Conservation (phyloP, 2,797 vertebrate species). For the Toxotes lorentzi region DNA sequence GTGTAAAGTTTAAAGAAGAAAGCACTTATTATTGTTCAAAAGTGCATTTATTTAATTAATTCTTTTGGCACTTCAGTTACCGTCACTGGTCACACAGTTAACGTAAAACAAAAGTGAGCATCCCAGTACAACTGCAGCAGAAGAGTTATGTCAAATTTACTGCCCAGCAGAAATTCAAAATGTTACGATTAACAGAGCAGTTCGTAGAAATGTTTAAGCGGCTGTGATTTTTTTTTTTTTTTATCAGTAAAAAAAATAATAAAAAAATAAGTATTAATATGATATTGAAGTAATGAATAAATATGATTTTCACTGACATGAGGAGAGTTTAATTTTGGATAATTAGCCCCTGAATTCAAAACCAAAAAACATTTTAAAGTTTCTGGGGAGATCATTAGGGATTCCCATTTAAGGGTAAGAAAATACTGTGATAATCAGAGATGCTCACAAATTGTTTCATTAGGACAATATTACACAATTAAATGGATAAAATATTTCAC, state of each 20-base stretch:
- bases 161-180: conserved; percentile 97
- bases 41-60: conserved; percentile 94
- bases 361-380: conserved; percentile 28
- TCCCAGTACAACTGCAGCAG: conserved; percentile 89
- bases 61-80: conserved; percentile 92
- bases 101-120: conserved; percentile 86
- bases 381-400: conserved; percentile 21
- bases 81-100: conserved; percentile 94
- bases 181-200: conserved; percentile 76
- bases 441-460: conserved; percentile 75
- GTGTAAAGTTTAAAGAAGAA: conserved; percentile 74
- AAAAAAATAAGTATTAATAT: conserved; percentile 59
- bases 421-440: conserved; percentile 64
- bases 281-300: conserved; percentile 74
- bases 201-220: conserved; percentile 80
- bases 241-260: conserved; percentile 44
- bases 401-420: conserved; percentile 48
- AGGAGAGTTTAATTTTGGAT: conserved; percentile 44
- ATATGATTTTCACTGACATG: conserved; percentile 67
- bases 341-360: conserved; percentile 34
- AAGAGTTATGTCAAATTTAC: conserved; percentile 95
- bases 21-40: conserved; percentile 90
- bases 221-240: conserved; percentile 65
- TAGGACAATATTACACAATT: conserved; percentile 67
- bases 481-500: conserved; percentile 77